A percentile compares a stretch with the other conserved stretches of the same genome.
phyloP scores from a whole-genome alignment of 2,113 vertebrate species.

The Porphyrio hochstetteri region DNA sequence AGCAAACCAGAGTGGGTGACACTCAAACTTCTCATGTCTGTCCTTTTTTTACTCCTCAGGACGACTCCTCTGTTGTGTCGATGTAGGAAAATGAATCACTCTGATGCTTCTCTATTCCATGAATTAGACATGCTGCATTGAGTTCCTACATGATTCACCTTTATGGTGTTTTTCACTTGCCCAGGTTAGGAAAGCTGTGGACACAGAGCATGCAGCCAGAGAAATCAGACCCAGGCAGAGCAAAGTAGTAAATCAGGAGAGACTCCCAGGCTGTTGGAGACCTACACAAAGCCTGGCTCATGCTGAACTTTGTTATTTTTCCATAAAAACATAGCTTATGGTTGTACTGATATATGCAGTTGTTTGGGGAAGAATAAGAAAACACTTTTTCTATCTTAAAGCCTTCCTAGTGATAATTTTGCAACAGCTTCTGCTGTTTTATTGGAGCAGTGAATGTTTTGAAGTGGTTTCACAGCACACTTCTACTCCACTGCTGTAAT shows the following conservation, averaged over 20 bases:
- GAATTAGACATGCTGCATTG: neutral
- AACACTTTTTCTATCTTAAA: neutral
- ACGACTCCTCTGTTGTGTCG: neutral
- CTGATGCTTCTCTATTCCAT: neutral
- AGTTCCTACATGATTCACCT: neutral
- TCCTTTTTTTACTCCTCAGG: neutral
- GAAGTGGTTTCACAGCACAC: neutral
- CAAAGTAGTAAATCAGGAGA: neutral
- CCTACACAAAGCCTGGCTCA: neutral
- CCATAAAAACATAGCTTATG: neutral
- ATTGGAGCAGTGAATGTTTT: neutral
- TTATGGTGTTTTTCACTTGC: neutral
- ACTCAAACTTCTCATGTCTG: neutral
- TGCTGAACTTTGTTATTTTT: neutral
- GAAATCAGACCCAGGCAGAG: neutral
- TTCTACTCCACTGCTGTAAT: neutral
- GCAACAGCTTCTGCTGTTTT: neutral
- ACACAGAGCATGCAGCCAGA: neutral
- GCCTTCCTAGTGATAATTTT: neutral
- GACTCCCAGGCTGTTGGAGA: neutral
- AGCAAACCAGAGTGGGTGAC: neutral
- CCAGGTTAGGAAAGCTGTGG: neutral
- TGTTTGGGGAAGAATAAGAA: neutral
- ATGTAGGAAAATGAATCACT: neutral
- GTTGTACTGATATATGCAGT: fast-evolving